phyloP scores from a whole-genome alignment of 2,888 invertebrate genomes.

The Drosophila anceps region DNA sequence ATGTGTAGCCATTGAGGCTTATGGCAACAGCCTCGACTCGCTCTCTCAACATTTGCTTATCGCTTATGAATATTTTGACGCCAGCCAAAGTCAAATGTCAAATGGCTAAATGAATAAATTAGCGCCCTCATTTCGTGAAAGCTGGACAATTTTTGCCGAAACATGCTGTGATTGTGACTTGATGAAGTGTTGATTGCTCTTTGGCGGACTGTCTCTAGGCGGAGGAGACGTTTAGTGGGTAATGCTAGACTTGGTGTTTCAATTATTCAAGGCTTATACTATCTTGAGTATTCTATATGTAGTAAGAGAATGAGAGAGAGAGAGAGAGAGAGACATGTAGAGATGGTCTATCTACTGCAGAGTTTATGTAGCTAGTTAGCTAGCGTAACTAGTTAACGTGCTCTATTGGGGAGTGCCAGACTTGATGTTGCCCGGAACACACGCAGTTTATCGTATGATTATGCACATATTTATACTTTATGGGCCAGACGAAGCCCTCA shows the following conservation, averaged over 20 bases:
- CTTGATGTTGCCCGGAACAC: background rate
- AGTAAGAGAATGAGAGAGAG: too few relatives aligned
- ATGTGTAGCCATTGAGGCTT: constrained; percentile 14
- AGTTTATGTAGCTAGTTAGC: too few relatives aligned
- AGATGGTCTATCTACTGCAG: too few relatives aligned
- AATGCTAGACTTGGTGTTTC: background rate
- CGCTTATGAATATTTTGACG: constrained; percentile 79
- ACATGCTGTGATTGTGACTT: constrained; percentile 52
- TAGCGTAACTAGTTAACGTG: too few relatives aligned
- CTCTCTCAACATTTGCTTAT: constrained; percentile 49
- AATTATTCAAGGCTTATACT: background rate
- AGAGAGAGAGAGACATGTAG: too few relatives aligned
- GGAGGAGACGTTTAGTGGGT: background rate
- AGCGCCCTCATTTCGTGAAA: constrained; percentile 31
- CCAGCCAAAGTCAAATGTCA: constrained; percentile 62
- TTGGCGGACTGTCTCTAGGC: constrained; percentile 23
- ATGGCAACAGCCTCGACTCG: constrained; percentile 35
- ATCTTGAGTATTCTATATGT: too few relatives aligned
- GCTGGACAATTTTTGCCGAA: constrained; percentile 35
- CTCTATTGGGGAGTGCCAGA: background rate
- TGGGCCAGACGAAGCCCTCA: too few relatives aligned
- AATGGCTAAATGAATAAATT: constrained; percentile 70
- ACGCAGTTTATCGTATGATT: too few relatives aligned
- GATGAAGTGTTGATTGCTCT: constrained; percentile 65
- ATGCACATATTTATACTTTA: too few relatives aligned